Evolutionary conservation across 2,888 invertebrate genomes (phyloP).

Genomic region (Keiferia lycopersicella): DNA sequence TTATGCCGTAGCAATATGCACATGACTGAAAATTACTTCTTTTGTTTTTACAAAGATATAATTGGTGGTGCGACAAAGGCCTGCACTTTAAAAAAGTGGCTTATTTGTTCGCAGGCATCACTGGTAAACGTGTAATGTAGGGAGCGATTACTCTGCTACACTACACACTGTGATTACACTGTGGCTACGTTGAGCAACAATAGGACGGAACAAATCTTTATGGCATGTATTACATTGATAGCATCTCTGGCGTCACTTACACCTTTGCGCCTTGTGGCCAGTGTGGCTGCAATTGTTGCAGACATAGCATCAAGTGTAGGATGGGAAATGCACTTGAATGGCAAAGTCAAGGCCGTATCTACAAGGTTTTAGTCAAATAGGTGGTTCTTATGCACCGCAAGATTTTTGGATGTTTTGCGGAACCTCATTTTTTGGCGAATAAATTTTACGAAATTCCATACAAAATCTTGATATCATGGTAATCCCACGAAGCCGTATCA

Average conservation of each 20-base stretch:
- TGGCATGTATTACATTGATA: neutral
- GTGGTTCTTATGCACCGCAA: too few relatives aligned
- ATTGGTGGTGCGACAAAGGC: neutral
- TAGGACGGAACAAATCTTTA: neutral
- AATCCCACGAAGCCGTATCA: too few relatives aligned
- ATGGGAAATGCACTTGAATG: neutral
- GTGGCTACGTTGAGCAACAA: neutral
- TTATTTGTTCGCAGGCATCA: neutral
- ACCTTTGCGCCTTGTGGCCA: neutral
- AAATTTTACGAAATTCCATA: too few relatives aligned
- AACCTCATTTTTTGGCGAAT: too few relatives aligned
- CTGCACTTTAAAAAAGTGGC: neutral
- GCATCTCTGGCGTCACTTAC: neutral
- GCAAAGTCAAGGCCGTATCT: neutral
- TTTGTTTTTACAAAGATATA: too few relatives aligned
- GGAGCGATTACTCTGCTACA: conserved; percentile 13
- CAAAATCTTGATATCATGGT: too few relatives aligned
- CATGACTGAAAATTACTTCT: too few relatives aligned
- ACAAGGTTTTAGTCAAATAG: neutral
- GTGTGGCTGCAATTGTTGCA: neutral
- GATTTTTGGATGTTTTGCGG: too few relatives aligned
- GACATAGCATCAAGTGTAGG: neutral
- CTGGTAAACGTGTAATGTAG: conserved; percentile 18
- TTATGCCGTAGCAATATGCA: too few relatives aligned
- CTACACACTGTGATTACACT: too few relatives aligned